These are phyloP conservation scores for Plagodis pulveraria DNA, from an alignment of 2,888 invertebrate genomes.

Conservation along the genomic window DNA sequence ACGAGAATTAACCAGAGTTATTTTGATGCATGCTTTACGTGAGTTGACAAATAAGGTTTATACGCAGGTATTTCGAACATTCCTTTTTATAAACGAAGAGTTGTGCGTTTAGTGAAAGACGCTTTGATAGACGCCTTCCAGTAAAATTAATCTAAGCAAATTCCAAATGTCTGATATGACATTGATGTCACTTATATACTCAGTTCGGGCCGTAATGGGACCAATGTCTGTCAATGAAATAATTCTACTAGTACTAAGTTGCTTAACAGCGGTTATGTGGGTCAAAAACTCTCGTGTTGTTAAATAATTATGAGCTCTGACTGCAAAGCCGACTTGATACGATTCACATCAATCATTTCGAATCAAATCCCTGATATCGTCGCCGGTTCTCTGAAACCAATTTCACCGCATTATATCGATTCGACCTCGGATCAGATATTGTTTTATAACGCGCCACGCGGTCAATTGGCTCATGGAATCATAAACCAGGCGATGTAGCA, in stretches of 20 bases:
- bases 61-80: not conserved
- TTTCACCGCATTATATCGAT: slow-evolving; percentile 38
- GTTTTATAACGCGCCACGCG: not conserved
- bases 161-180: no score
- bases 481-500: slow-evolving; percentile 1
- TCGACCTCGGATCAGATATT: slow-evolving; percentile 7
- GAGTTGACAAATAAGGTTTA: slow-evolving; percentile 32
- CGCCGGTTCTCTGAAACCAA: slow-evolving; percentile 44
- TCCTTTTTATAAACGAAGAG: not conserved
- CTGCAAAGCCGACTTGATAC: not conserved
- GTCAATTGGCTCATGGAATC: slow-evolving; percentile 4
- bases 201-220: no score
- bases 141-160: no score
- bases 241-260: no score
- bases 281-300: no score
- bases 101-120: no score
- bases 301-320: not conserved
- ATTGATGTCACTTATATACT: no score
- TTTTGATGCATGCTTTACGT: slow-evolving; percentile 47
- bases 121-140: no score
- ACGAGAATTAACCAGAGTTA: slow-evolving; percentile 48
- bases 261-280: no score
- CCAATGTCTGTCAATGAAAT: no score
- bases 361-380: slow-evolving; percentile 41
- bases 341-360: slow-evolving; percentile 7